A percentile compares a stretch with the other conserved stretches of the same genome.
Conservation (phyloP, 2,797 vertebrate species). For the Bucorvus abyssinicus region DNA sequence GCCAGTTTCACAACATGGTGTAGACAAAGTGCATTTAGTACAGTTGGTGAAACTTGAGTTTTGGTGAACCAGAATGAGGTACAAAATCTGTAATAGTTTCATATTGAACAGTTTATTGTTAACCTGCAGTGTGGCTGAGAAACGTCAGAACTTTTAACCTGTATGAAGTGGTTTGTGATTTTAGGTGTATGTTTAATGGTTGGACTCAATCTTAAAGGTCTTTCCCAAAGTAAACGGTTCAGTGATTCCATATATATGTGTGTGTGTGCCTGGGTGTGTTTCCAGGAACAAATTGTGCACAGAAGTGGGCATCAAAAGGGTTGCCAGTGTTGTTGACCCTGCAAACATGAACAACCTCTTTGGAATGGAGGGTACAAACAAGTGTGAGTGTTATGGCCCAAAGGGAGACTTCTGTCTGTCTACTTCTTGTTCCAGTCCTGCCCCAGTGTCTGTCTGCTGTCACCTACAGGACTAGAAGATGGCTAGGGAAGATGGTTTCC, state of each 20-base stretch:
- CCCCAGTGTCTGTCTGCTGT: neutral
- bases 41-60: neutral
- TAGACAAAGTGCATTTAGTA: neutral
- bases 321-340: neutral
- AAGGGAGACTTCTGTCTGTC: neutral
- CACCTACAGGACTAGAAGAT: too few species aligned
- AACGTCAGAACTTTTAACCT: too few species aligned
- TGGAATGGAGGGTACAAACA: neutral
- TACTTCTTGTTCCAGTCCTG: neutral
- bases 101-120: too few species aligned
- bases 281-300: neutral
- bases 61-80: neutral
- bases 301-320: too few species aligned
- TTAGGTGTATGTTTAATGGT: too few species aligned
- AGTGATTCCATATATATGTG: too few species aligned
- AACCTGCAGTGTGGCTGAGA: too few species aligned
- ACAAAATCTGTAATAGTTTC: neutral
- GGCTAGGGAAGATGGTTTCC: too few species aligned
- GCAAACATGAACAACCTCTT: neutral
- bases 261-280: too few species aligned
- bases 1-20: fast-evolving
- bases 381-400: neutral
- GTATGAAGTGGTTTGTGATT: too few species aligned
- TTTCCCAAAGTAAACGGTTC: too few species aligned
- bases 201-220: too few species aligned